Conservation (phyloP, 2,113 vertebrate genomes). For the Colaptes auratus region DNA sequence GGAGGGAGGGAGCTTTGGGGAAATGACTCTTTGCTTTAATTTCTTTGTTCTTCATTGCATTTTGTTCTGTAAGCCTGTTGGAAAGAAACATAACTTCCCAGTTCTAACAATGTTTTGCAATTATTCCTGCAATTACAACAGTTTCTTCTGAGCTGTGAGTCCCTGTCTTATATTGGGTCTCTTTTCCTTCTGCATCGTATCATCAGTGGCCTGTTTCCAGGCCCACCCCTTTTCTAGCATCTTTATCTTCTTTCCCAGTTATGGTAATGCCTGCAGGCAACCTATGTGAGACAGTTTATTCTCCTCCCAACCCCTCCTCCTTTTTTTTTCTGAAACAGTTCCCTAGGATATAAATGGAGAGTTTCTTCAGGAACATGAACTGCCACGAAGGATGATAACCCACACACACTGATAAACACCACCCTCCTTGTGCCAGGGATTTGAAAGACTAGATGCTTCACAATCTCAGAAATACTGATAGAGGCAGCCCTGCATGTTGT, state of each 20-base stretch:
- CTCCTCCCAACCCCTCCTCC: background rate
- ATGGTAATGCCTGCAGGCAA: constrained; percentile 26
- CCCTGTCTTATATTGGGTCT: constrained; percentile 16
- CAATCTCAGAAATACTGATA: background rate
- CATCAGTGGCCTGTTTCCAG: background rate
- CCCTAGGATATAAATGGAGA: background rate
- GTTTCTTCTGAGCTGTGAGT: constrained; percentile 43
- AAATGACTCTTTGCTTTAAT: constrained; percentile 69
- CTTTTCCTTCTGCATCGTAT: background rate
- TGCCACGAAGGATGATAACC: background rate
- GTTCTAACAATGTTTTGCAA: constrained; percentile 46
- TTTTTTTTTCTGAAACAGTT: background rate
- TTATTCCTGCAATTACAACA: constrained; percentile 45
- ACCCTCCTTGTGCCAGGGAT: background rate
- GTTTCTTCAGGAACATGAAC: background rate
- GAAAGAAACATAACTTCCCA: constrained; percentile 32
- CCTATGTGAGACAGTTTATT: background rate
- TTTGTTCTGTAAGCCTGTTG: constrained; percentile 63
- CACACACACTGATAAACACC: background rate
- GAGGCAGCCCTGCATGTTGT: background rate
- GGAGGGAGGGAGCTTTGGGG: constrained; percentile 60
- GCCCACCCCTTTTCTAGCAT: background rate
- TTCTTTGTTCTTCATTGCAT: constrained; percentile 65
- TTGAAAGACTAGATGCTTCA: background rate
- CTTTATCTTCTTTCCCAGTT: constrained; percentile 37